These are phyloP conservation scores for Cynaeus angustus DNA, from an alignment of 2,888 invertebrate species.

Conservation along the genomic window DNA sequence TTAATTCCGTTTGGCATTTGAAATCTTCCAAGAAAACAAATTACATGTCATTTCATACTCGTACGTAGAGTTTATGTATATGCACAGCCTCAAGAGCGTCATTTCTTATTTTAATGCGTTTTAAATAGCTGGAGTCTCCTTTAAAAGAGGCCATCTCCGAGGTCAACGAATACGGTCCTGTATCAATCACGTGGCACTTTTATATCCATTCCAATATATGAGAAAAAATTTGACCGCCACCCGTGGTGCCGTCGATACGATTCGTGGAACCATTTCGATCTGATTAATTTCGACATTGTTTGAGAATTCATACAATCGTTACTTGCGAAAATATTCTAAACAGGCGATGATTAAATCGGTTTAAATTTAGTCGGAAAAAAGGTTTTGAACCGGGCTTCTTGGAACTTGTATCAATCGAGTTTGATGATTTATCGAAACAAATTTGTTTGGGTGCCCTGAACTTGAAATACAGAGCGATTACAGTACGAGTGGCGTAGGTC, in stretches of 20 bases:
- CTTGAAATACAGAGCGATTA: slow-evolving; percentile 12
- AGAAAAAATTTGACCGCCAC: slow-evolving; percentile 30
- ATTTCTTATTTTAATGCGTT: slow-evolving; percentile 33
- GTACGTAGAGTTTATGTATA: slow-evolving; percentile 22
- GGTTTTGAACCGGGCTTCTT: slow-evolving; percentile 18
- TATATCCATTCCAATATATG: not conserved
- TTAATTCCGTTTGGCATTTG: slow-evolving; percentile 52
- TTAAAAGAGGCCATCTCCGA: slow-evolving; percentile 17
- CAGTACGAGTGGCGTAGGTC: slow-evolving; percentile 18
- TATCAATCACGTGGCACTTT: slow-evolving; percentile 30
- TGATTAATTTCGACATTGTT: slow-evolving; percentile 45
- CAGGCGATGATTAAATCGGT: slow-evolving; percentile 24
- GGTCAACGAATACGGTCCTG: slow-evolving; percentile 27
- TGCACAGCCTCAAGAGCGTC: slow-evolving; percentile 29
- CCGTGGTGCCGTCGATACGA: slow-evolving; percentile 18
- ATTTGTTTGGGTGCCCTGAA: slow-evolving; percentile 6
- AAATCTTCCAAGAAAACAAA: slow-evolving; percentile 51
- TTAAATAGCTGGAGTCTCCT: slow-evolving; percentile 26
- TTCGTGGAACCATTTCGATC: slow-evolving; percentile 33
- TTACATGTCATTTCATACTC: slow-evolving; percentile 39
- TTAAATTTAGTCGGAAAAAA: slow-evolving; percentile 22
- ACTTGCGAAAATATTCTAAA: slow-evolving; percentile 43
- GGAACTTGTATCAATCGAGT: slow-evolving; percentile 19
- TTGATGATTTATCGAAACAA: slow-evolving; percentile 1
- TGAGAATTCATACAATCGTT: slow-evolving; percentile 43